phyloP scores from a whole-genome alignment of 2,888 invertebrate species.

The Sphaeridia pumilis region DNA sequence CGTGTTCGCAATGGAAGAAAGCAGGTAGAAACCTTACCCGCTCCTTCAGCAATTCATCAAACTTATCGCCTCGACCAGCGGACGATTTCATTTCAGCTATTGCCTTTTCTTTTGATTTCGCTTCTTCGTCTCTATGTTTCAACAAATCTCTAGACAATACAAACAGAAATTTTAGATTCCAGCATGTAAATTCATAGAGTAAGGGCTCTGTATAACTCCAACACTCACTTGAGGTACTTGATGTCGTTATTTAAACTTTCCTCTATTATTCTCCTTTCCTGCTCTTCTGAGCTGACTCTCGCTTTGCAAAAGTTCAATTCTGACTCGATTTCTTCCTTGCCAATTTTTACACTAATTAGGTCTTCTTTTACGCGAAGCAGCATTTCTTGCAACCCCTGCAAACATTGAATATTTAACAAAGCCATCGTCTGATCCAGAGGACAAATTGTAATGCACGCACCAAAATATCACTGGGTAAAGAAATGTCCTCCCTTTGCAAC shows the following conservation, averaged over 20 bases:
- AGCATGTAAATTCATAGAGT: no score
- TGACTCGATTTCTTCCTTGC: conserved; percentile 61
- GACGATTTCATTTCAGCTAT: conserved; percentile 4
- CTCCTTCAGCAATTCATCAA: conserved; percentile 7
- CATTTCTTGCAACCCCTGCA: conserved; percentile 71
- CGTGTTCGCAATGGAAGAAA: no score
- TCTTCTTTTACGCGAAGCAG: conserved; percentile 76
- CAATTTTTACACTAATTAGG: conserved; percentile 79
- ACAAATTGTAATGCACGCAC: no score
- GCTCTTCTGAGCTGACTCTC: conserved; percentile 48
- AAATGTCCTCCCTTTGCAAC: conserved; percentile 82
- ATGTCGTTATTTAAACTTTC: conserved; percentile 45
- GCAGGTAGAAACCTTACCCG: conserved; percentile 6
- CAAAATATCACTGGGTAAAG: conserved; percentile 80
- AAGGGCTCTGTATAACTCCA: no score
- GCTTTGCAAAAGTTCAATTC: conserved; percentile 45
- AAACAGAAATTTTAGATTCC: no score
- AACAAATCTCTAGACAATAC: conserved; percentile 9
- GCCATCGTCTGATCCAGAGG: no score
- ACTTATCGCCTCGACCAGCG: background rate
- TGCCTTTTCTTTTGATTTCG: background rate
- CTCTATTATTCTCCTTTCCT: conserved; percentile 44
- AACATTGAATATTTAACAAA: conserved; percentile 1
- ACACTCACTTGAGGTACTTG: conserved; percentile 40
- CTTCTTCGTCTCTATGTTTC: conserved; percentile 8